Percentiles rank a stretch among this genome's conserved stretches.
Evolutionary conservation across 1,140 invertebrate species (phyloP).

Genomic region (Microplitis demolitor): DNA sequence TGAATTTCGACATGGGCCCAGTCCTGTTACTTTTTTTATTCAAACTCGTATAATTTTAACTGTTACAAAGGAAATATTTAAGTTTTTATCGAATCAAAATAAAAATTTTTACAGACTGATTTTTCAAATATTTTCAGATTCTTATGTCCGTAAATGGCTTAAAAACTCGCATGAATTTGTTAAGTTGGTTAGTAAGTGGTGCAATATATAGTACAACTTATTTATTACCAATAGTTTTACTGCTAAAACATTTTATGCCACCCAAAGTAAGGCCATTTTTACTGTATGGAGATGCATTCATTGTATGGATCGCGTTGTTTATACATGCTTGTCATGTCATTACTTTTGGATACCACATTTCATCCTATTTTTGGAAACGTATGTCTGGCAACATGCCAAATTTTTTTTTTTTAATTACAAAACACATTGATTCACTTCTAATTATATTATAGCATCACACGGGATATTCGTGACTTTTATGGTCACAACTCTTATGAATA

Average conservation of each 20-base stretch:
- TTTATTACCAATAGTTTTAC: slow-evolving; percentile 44
- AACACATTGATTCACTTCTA: slow-evolving; percentile 9
- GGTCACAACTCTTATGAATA: slow-evolving; percentile 21
- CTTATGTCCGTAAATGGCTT: slow-evolving; percentile 58
- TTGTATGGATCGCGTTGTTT: slow-evolving; percentile 54
- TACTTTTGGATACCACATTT: slow-evolving; percentile 54
- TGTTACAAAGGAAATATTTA: too few species aligned
- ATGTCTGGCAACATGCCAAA: slow-evolving; percentile 20
- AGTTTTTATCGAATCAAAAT: too few species aligned
- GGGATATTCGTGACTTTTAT: slow-evolving; percentile 25
- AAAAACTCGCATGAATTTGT: slow-evolving; percentile 47
- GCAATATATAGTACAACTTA: slow-evolving; percentile 47
- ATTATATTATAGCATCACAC: slow-evolving; percentile 23
- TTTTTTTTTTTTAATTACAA: neutral
- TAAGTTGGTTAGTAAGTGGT: slow-evolving; percentile 54
- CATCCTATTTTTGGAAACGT: slow-evolving; percentile 53
- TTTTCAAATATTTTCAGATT: slow-evolving; percentile 37
- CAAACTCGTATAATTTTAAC: too few species aligned
- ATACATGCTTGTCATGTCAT: slow-evolving; percentile 48
- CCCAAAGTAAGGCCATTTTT: slow-evolving; percentile 47
- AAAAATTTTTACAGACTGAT: too few species aligned
- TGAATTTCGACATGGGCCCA: too few species aligned
- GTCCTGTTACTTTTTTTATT: too few species aligned
- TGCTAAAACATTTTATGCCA: slow-evolving; percentile 49
- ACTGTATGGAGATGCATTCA: slow-evolving; percentile 52